These are phyloP conservation scores for Lagorchestes hirsutus DNA, from an alignment of 2,797 vertebrate genomes.

Conservation along the genomic window DNA sequence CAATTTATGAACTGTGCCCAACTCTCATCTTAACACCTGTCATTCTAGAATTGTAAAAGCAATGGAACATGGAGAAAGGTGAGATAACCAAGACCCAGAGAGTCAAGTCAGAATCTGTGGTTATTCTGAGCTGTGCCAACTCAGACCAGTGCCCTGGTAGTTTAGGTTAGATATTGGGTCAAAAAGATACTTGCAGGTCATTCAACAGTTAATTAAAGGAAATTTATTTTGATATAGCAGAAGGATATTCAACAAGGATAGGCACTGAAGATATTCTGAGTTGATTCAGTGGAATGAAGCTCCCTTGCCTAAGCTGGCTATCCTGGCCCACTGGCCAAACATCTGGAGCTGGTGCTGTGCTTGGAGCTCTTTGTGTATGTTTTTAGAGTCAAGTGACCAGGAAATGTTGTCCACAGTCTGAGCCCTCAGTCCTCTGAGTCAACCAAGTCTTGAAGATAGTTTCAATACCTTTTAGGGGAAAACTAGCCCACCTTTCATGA, in stretches of 20 bases:
- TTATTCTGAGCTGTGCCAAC: neutral
- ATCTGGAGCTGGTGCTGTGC: neutral
- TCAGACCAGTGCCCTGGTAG: neutral
- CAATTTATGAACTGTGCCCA: neutral
- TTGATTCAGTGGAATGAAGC: neutral
- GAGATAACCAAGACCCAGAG: neutral
- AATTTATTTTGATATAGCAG: neutral
- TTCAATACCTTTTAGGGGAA: neutral
- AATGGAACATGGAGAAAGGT: neutral
- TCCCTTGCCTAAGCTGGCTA: neutral
- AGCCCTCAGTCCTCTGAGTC: neutral
- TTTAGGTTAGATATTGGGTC: neutral
- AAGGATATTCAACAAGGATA: neutral
- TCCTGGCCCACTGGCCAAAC: neutral
- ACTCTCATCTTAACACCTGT: neutral
- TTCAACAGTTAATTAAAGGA: neutral
- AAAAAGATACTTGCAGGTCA: neutral
- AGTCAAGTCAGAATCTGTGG: neutral
- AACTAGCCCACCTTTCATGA: neutral
- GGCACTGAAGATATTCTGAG: neutral
- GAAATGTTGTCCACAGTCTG: neutral
- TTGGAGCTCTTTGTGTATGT: neutral
- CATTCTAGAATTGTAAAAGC: neutral
- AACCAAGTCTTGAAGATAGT: neutral
- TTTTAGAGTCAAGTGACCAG: neutral